Base-by-base conservation (phyloP, 1,140 invertebrate genomes). In the Nautilus pompilius region DNA sequence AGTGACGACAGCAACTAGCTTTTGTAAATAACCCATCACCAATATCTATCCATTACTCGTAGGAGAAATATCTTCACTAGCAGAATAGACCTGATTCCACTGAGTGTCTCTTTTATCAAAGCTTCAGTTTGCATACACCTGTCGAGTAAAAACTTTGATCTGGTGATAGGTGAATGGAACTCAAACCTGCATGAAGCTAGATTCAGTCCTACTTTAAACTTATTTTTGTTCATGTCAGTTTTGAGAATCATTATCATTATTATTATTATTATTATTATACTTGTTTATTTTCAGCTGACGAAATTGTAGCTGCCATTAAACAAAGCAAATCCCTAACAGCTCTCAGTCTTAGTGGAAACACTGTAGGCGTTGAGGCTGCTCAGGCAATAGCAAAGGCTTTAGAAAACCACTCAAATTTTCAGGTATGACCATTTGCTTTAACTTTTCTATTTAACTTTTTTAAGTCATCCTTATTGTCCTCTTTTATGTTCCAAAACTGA, bases 301-400 rank as follows among this genome's bases (percentile, higher is more conserved):
- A 76, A 55, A 73, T 82, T 32, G 69, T 77, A n/a, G 68, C 74
- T 10, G 73, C 72, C 10, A 79, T 82, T 24, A 60, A 74, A 32
- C 67, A 75, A 56, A 77, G 70, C 58, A 28, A 65, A 8, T 66
- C 68, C 32, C 72, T 81, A 72, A 79, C 72, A 63, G 71, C 77
- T 5, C 84, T 99, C 6, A 89, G 92, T 60, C 83, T 99, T 24
- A 93, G 95, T 73, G 95, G 95, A 8, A 99, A 98, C 74, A 97
- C 95, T 0, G 79, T 98, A 5, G 95, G 95, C 5, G 90, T 94
- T 6, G 88, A 90, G 51, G 95, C 95, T 1, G 91, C 95, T 0
- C 85, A 91, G 76, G 91, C 86, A 4, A 91, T 99, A 58, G 91
- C 90, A 0, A 88, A 92, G 76, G 89, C 90, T 0, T 81, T 99